Conservation (phyloP, 2,113 vertebrate genomes). For the Centropus unirufus region DNA sequence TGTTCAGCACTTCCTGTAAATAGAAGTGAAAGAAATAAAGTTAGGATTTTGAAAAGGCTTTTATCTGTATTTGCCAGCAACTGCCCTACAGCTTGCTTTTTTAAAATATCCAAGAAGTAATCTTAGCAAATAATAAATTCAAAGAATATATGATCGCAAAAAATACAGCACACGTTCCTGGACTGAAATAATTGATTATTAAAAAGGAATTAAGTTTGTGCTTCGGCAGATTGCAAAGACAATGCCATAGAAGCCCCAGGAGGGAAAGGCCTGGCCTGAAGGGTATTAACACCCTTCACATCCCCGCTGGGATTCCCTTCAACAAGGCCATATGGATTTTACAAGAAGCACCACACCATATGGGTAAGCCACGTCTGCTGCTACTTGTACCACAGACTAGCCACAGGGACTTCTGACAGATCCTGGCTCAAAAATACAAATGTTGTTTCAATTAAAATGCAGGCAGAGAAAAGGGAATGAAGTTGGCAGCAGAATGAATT, state of each 20-base stretch:
- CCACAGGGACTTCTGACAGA: constrained; percentile 86
- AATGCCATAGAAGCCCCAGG: constrained; percentile 89
- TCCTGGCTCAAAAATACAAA: constrained; percentile 85
- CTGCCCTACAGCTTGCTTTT: neutral
- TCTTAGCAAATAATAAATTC: neutral
- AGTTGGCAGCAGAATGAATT: constrained; percentile 80
- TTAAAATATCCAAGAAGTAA: neutral
- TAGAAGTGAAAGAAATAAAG: constrained; percentile 37
- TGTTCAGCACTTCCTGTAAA: constrained; percentile 93
- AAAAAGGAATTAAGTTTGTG: constrained; percentile 85
- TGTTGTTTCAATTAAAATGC: constrained; percentile 88
- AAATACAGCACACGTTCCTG: constrained; percentile 72
- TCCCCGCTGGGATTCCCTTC: constrained; percentile 89
- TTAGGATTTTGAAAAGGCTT: constrained; percentile 36
- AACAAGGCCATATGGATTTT: constrained; percentile 97
- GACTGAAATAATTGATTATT: constrained; percentile 96
- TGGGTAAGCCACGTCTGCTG: constrained; percentile 92
- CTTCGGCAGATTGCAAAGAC: constrained; percentile 95
- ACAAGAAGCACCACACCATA: constrained; percentile 92
- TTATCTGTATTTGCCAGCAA: constrained; percentile 19
- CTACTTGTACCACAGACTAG: constrained; percentile 85
- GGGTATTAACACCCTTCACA: constrained; percentile 94
- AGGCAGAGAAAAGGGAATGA: constrained; percentile 82
- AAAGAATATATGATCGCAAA: constrained; percentile 35
- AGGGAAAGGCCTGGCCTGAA: constrained; percentile 87